Conservation (phyloP, 2,797 vertebrate species). For the Falco berigora region DNA sequence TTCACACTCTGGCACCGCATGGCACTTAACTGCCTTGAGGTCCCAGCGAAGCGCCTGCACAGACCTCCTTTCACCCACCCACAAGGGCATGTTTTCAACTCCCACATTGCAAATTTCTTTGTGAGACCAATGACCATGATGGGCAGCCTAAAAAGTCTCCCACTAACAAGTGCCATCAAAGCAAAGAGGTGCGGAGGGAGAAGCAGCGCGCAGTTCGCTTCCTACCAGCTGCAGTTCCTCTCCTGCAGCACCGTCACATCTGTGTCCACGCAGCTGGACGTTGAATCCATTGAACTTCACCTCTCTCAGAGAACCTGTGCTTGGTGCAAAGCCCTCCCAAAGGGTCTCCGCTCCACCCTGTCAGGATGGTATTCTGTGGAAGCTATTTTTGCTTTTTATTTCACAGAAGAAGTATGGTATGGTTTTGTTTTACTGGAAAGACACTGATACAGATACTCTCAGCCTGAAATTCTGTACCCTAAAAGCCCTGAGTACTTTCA, state of each 20-base stretch:
- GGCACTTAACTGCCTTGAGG: neutral
- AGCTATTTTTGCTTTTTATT: neutral
- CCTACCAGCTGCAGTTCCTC: neutral
- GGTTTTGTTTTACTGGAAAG: neutral
- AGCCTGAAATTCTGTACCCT: neutral
- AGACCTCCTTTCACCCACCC: neutral
- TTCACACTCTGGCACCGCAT: neutral
- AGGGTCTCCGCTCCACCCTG: neutral
- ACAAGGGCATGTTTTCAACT: neutral
- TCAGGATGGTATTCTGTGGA: neutral
- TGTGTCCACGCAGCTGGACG: neutral
- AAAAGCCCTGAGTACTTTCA: neutral
- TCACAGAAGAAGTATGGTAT: neutral
- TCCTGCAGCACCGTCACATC: neutral
- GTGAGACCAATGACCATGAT: neutral
- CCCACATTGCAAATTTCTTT: neutral
- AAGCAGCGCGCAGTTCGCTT: neutral
- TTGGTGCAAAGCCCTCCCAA: neutral
- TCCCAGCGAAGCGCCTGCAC: neutral
- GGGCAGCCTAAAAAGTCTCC: neutral
- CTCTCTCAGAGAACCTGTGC: neutral
- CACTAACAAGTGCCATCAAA: neutral
- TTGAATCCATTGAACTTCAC: neutral
- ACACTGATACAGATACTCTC: neutral
- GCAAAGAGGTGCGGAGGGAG: neutral